phyloP scores from a whole-genome alignment of 2,797 vertebrate genomes.

The Champsocephalus esox region DNA sequence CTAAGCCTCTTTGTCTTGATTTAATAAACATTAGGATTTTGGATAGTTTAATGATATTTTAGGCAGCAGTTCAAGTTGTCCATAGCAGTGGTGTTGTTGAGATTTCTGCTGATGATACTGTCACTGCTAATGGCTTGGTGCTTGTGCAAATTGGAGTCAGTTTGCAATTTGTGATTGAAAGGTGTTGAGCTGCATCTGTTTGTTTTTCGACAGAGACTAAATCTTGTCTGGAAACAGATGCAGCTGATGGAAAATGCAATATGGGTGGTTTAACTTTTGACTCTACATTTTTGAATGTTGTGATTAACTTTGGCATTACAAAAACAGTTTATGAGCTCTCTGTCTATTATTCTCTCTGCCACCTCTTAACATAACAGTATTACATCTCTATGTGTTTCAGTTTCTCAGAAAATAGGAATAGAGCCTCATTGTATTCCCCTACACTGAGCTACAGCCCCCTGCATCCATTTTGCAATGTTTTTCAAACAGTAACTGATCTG shows the following conservation, averaged over 20 bases:
- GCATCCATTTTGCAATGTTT: constrained; percentile 30
- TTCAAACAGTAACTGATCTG: constrained; percentile 52
- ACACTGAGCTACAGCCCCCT: constrained; percentile 13
- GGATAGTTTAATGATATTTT: neutral
- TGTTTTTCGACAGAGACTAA: constrained; percentile 21
- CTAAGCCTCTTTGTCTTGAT: neutral
- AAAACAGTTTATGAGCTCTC: constrained; percentile 10
- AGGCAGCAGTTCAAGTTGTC: neutral
- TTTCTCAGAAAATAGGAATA: constrained; percentile 8
- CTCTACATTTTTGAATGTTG: constrained; percentile 15
- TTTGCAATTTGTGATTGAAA: constrained; percentile 44
- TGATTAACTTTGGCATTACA: constrained; percentile 30
- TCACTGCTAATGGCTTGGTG: constrained; percentile 11
- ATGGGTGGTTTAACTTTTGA: neutral
- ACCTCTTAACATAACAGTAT: constrained; percentile 30
- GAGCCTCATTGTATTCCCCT: constrained; percentile 23
- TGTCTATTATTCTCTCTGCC: neutral
- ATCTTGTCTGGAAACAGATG: constrained; percentile 15
- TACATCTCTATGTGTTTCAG: constrained; percentile 20
- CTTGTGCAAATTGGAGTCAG: constrained; percentile 45
- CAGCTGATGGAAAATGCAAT: constrained; percentile 18
- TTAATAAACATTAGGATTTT: neutral
- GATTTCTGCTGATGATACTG: constrained; percentile 19
- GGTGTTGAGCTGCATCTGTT: constrained; percentile 17
- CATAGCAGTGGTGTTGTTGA: neutral